Conservation (phyloP, 2,113 vertebrate species). For the Corvus cornix region DNA sequence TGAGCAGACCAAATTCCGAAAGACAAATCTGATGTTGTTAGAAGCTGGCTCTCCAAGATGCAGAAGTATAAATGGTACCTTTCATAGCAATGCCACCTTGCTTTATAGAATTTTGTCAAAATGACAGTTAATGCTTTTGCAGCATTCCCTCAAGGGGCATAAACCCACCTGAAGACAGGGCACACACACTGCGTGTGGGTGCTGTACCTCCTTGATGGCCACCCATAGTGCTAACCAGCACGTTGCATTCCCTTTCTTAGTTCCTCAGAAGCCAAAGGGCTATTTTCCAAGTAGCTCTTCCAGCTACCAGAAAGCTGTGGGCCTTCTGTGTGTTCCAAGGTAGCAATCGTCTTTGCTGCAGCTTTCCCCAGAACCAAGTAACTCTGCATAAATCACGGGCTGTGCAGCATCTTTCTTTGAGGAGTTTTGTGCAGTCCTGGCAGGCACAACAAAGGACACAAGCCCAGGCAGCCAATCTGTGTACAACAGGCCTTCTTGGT, state of each 20-base stretch:
- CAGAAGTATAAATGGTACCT: background rate
- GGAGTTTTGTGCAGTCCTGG: background rate
- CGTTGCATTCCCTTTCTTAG: background rate
- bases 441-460: background rate
- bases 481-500: background rate
- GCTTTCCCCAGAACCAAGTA: background rate
- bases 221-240: background rate
- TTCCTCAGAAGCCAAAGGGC: background rate
- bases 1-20: background rate
- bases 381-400: background rate
- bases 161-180: background rate
- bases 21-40: background rate
- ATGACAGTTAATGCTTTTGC: background rate
- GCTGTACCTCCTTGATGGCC: background rate
- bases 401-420: background rate
- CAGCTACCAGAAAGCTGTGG: background rate
- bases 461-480: background rate
- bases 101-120: background rate
- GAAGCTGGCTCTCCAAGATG: background rate
- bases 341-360: background rate
- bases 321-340: rapidly evolving
- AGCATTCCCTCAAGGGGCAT: background rate
- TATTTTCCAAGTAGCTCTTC: background rate
- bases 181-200: background rate
- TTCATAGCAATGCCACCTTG: background rate